Conservation (phyloP, 92 coral and sea anemone species). For the Epizoanthus rinbou region DNA sequence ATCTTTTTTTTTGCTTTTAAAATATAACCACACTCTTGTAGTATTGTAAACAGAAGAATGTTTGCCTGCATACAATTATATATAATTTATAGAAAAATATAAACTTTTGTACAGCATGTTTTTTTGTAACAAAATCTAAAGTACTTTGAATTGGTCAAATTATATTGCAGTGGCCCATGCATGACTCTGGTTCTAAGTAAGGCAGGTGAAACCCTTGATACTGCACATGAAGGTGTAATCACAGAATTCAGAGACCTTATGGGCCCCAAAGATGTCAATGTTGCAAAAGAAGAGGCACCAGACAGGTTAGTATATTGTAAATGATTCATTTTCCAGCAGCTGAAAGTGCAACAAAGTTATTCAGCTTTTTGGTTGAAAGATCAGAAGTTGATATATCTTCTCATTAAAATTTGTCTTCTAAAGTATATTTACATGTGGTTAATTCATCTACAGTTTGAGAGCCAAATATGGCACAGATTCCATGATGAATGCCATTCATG, state of each 20-base stretch:
- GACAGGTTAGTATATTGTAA: conserved; percentile 65
- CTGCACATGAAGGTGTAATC: conserved; percentile 77
- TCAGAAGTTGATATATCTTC: background rate
- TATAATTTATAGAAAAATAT: too few relatives aligned
- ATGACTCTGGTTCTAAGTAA: conserved; percentile 92
- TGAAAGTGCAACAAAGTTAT: too few relatives aligned
- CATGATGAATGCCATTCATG: conserved; percentile 97
- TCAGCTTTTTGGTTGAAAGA: too few relatives aligned
- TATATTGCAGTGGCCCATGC: conserved; percentile 84
- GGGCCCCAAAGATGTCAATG: conserved; percentile 97
- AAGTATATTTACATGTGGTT: background rate
- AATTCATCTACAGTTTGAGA: conserved; percentile 66
- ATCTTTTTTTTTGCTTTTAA: too few relatives aligned
- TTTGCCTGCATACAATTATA: too few relatives aligned
- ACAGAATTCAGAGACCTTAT: conserved; percentile 91
- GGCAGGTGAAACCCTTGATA: conserved; percentile 78
- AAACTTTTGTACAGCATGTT: too few relatives aligned
- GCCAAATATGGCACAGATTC: conserved; percentile 98
- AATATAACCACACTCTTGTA: background rate
- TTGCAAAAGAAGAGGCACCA: conserved; percentile 98
- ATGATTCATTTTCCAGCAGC: background rate
- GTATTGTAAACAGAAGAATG: too few relatives aligned
- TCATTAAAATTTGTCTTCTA: background rate
- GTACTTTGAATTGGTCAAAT: background rate
- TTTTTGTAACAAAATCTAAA: too few relatives aligned